Base-by-base conservation (phyloP, 1,140 invertebrate species). In the Phymastichus coffea region DNA sequence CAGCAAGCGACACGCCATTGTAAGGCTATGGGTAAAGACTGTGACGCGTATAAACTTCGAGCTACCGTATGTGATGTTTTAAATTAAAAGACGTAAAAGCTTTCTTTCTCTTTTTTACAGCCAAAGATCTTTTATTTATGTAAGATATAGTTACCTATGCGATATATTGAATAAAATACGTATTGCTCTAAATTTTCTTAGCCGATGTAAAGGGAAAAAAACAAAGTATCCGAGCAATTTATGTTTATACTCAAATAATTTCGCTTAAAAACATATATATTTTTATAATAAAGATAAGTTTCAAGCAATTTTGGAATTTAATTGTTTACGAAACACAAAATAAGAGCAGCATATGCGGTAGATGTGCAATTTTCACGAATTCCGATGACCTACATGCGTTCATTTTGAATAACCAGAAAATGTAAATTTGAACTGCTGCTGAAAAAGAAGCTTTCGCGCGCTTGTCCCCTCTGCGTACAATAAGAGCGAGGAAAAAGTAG, bases 21-120 rank as follows among this genome's bases (percentile, higher is more conserved):
- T 67, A 70, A 70, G 69, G 56, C 65, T 25, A 58, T 57, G 46
- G 59, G 68, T 70, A 70, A 68, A 67, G 15, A 37, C 23, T 38
- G 3, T 12, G 2, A 38, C 22, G 9, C 17, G 10, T 35, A 53
- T 53, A 53, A 53, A 53, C 7, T 53, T 41, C n/a, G n/a, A n/a
- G n/a, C n/a, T n/a, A n/a, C n/a, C n/a, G n/a, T n/a, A n/a, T n/a
- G n/a, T n/a, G n/a, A n/a, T n/a, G n/a, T n/a, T n/a, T n/a, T n/a
- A n/a, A n/a, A n/a, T n/a, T n/a, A n/a, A n/a, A n/a, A n/a, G n/a
- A n/a, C n/a, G n/a, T n/a, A n/a, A n/a, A n/a, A n/a, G n/a, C n/a
- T n/a, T n/a, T n/a, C n/a, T 14, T 17, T 14, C 14, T 37, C 3
- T 37, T 37, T 37, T 8, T 7, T n/a, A 37, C 3, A 14, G 35